phyloP scores from a whole-genome alignment of 2,113 vertebrate species.

The human region DNA sequence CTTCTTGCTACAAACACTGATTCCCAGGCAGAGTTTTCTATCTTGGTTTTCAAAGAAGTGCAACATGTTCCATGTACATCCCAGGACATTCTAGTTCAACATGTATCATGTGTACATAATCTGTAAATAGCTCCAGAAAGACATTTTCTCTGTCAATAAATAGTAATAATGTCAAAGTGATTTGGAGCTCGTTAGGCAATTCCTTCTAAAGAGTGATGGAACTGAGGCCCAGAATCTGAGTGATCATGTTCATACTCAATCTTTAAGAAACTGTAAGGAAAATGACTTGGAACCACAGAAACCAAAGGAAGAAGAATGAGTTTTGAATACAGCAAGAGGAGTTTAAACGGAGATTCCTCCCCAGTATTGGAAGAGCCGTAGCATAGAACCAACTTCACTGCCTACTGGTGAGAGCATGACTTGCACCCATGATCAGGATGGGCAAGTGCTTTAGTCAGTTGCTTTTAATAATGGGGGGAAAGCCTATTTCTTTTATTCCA shows the following conservation, averaged over 20 bases:
- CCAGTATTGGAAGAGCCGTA: fast-evolving
- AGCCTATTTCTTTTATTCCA: background rate
- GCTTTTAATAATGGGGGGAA: background rate
- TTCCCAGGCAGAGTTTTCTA: background rate
- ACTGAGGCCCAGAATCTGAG: background rate
- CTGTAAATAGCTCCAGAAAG: background rate
- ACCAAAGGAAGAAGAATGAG: background rate
- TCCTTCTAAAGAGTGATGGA: background rate
- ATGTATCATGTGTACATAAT: background rate
- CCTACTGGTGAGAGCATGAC: background rate
- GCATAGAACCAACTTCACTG: background rate
- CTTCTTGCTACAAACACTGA: background rate
- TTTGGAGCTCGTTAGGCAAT: background rate
- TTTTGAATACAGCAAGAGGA: background rate
- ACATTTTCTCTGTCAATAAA: background rate
- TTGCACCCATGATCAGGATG: no score
- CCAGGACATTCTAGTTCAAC: background rate
- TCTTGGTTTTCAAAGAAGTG: conserved; percentile 16
- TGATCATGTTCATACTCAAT: background rate
- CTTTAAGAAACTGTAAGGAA: background rate
- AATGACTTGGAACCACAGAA: background rate
- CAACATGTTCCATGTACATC: background rate
- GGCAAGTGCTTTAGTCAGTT: background rate
- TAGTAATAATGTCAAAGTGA: background rate
- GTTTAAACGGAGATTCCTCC: background rate